Conservation (phyloP, 2,888 invertebrate species). For the Chrysodeixis includens region DNA sequence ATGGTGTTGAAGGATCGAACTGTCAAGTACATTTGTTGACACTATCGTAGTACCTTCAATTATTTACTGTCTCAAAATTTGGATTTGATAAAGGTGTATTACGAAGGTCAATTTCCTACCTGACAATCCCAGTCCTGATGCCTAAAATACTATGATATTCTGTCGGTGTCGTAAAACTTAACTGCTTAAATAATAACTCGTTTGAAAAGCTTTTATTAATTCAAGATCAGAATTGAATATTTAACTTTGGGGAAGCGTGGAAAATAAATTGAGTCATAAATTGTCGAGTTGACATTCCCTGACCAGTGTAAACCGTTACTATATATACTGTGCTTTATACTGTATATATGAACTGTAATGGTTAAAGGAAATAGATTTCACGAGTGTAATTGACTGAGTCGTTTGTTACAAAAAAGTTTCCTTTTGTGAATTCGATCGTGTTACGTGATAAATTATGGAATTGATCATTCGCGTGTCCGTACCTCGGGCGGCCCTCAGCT, state of each 20-base stretch:
- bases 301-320: slow-evolving; percentile 30
- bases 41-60: slow-evolving; percentile 18
- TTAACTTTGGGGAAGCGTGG: slow-evolving; percentile 30
- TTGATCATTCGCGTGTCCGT: slow-evolving; percentile 65
- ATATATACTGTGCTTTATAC: slow-evolving; percentile 26
- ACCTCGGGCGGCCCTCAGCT: slow-evolving; percentile 38
- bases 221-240: slow-evolving; percentile 5
- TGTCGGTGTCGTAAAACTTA: slow-evolving; percentile 6
- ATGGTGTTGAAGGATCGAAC: slow-evolving; percentile 27
- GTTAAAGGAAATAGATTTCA: slow-evolving; percentile 25
- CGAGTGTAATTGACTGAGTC: slow-evolving; percentile 43
- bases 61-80: slow-evolving; percentile 17
- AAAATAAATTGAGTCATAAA: slow-evolving; percentile 40
- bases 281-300: slow-evolving; percentile 19
- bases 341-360: slow-evolving; percentile 19
- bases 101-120: neutral
- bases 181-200: neutral
- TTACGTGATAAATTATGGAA: slow-evolving; percentile 66
- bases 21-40: slow-evolving; percentile 18
- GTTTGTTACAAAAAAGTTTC: slow-evolving; percentile 68
- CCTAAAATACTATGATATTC: neutral
- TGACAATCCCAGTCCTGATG: neutral
- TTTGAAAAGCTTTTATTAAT: neutral
- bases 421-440: slow-evolving; percentile 58
- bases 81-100: slow-evolving; percentile 13